Percentiles rank a stretch among this genome's conserved stretches.
phyloP scores from a whole-genome alignment of 2,113 vertebrate genomes.

The Muntiacus muntjak region DNA sequence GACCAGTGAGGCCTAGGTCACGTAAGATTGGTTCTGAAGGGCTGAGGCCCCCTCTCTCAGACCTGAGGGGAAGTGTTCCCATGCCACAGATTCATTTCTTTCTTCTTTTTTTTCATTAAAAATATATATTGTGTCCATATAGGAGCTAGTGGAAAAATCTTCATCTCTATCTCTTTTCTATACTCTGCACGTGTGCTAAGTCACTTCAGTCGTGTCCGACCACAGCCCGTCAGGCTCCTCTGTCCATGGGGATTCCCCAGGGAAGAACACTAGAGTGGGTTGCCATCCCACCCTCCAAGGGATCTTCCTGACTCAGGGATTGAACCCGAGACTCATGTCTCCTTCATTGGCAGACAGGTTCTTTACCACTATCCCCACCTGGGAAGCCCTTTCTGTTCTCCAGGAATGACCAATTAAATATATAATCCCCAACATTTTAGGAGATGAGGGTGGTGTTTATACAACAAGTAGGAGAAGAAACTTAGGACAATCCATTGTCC shows the following conservation, averaged over 20 bases:
- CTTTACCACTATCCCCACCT: background rate
- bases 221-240: background rate
- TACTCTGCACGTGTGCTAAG: background rate
- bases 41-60: background rate
- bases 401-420: background rate
- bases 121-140: background rate
- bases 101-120: background rate
- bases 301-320: background rate
- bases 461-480: background rate
- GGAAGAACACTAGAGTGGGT: background rate
- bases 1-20: background rate
- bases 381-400: background rate
- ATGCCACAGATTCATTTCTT: background rate
- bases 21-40: background rate
- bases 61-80: background rate
- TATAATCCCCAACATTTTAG: background rate
- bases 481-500: background rate
- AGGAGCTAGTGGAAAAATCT: background rate
- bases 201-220: background rate
- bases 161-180: background rate
- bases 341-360: background rate
- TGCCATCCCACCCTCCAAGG: background rate
- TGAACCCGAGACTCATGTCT: background rate
- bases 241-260: background rate
- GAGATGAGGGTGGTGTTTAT: background rate